A percentile compares a stretch with the other conserved stretches of the same genome.
Evolutionary conservation across 2,888 invertebrate species (phyloP).

Genomic region (Amorpha juglandis): DNA sequence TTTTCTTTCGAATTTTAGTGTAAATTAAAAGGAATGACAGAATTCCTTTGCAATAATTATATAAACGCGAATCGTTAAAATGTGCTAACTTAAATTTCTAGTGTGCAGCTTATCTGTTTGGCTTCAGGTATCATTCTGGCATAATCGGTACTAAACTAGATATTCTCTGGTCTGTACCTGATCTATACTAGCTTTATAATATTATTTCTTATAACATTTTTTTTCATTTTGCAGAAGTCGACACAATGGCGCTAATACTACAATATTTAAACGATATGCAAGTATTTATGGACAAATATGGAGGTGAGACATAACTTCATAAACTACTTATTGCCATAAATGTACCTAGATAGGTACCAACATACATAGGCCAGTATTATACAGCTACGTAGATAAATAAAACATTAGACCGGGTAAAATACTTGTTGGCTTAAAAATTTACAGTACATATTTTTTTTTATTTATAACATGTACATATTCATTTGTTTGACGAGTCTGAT

Average conservation of each 20-base stretch:
- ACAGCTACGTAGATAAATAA: too few species aligned
- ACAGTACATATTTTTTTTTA: too few species aligned
- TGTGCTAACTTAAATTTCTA: slow-evolving; percentile 13
- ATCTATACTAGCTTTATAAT: background rate
- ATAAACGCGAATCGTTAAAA: slow-evolving; percentile 16
- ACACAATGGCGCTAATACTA: slow-evolving; percentile 91
- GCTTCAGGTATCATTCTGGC: slow-evolving; percentile 27
- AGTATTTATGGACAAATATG: slow-evolving; percentile 91
- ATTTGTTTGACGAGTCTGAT: background rate
- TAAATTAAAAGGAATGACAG: slow-evolving; percentile 28
- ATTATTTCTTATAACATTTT: slow-evolving; percentile 27
- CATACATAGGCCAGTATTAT: too few species aligned
- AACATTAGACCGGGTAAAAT: too few species aligned
- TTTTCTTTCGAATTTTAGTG: slow-evolving; percentile 29
- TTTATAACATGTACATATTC: too few species aligned
- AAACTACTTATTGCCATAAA: background rate
- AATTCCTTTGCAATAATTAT: slow-evolving; percentile 24
- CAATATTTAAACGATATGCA: slow-evolving; percentile 91
- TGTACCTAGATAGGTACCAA: too few species aligned
- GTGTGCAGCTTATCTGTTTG: slow-evolving; percentile 28
- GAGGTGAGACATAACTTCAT: slow-evolving; percentile 86
- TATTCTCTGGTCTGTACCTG: background rate
- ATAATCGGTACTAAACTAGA: slow-evolving; percentile 19
- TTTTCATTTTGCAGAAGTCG: slow-evolving; percentile 75
- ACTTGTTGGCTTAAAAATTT: too few species aligned